Evolutionary conservation across 2,113 vertebrate species (phyloP), one percentile per base, ranked within the genome.

Genomic region (Proterorhinus semilunaris): DNA sequence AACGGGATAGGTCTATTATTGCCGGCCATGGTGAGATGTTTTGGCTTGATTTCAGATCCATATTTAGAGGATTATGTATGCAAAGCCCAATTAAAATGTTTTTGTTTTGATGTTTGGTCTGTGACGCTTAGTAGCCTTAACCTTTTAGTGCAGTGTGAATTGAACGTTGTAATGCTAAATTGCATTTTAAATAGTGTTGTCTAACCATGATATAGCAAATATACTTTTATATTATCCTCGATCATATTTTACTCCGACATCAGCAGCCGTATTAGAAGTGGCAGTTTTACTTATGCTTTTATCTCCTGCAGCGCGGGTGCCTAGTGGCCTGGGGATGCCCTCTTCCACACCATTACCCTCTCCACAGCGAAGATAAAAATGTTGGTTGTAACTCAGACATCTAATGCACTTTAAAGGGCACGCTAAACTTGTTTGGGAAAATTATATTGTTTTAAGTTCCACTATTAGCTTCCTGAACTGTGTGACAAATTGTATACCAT

Each of bases 371-470:
- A 61, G 42, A 61, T 61, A 44, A 61, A 61, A 61, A 36, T n/a
- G 15, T 44, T 61, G 58, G 42, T n/a, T 61, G 42, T 61, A 61
- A 44, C 42, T 61, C 36, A 61, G 36, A 44, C 13, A 44, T 61
- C 36, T 61, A 61, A 44, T 61, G 13, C 58, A 44, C 58, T 58
- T 58, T 58, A 58, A 58, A 58, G 55, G 55, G 21, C 55, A 58
- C 17, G 54, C 21, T 57, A 57, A 58, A 61, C 58, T 61, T 61
- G 58, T 61, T 61, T 61, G 58, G 58, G 58, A 15, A 61, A 61
- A 61, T 61, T 7, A 61, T 61, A 44, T 61, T 61, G 36, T 61
- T 45, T 61, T 43, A 61, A 44, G 58, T 44, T 42, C 27, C 27
- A 13, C 55, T 11, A 58, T 61, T 61, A 61, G 42, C 58, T 61